Conservation (phyloP, 2,113 vertebrate species). For the Canis aureus region DNA sequence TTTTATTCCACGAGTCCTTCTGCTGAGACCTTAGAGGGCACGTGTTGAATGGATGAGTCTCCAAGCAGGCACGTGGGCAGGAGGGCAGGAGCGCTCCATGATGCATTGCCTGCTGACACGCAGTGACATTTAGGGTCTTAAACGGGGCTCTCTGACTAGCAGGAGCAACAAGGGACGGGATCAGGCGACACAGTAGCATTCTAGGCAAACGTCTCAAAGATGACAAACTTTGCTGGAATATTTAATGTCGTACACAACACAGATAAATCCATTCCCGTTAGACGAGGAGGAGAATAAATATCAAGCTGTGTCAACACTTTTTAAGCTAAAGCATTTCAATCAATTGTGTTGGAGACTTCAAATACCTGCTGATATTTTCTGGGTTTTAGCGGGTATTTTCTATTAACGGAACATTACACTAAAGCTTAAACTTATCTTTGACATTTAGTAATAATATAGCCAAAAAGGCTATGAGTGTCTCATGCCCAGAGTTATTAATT, state of each 20-base stretch:
- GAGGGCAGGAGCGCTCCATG: conserved; percentile 1
- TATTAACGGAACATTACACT: background rate
- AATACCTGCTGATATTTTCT: background rate
- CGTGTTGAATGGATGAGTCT: background rate
- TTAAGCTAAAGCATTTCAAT: background rate
- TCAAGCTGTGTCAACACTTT: background rate
- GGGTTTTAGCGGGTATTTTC: background rate
- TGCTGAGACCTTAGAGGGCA: background rate
- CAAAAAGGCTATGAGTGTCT: background rate
- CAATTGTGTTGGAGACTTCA: background rate
- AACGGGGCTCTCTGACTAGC: conserved; percentile 55
- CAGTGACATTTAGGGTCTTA: conserved; percentile 64
- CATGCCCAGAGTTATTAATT: background rate
- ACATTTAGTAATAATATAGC: background rate
- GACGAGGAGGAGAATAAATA: background rate
- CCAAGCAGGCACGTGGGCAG: background rate
- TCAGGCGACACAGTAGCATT: conserved; percentile 28
- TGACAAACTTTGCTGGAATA: conserved; percentile 55
- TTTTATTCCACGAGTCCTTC: background rate
- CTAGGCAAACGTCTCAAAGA: background rate
- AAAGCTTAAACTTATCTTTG: background rate
- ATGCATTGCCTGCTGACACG: conserved; percentile 52
- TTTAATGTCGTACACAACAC: background rate
- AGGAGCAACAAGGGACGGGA: background rate
- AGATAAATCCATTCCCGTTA: background rate